Percentiles rank a stretch among this genome's conserved stretches.
Evolutionary conservation across 2,113 vertebrate genomes (phyloP).

Genomic region (Clupea harengus): DNA sequence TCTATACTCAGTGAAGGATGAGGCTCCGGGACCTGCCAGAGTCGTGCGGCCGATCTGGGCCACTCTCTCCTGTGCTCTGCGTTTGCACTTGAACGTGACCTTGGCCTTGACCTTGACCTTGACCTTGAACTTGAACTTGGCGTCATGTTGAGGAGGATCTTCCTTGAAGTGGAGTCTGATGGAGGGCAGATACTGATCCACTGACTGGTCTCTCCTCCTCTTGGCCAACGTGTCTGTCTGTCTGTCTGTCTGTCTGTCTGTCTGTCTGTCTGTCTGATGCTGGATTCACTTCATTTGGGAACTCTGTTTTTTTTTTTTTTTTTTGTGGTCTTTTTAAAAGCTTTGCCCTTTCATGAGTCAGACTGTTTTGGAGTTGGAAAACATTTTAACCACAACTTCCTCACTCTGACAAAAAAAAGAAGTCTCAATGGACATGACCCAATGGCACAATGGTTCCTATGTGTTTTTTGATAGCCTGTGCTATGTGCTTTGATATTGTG

Average conservation of each 20-base stretch:
- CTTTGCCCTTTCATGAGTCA: not conserved
- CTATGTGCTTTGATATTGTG: not conserved
- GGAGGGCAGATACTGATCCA: too few species aligned
- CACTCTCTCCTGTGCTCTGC: too few species aligned
- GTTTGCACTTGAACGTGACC: not conserved
- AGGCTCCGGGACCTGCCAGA: not conserved
- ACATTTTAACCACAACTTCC: not conserved
- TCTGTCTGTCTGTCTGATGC: not conserved
- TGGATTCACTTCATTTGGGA: not conserved
- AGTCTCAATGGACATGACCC: not conserved
- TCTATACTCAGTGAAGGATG: not conserved
- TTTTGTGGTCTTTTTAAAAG: not conserved
- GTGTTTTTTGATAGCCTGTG: not conserved
- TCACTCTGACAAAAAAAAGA: not conserved
- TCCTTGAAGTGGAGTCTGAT: not conserved
- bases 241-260: too few species aligned
- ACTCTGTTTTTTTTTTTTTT: not conserved
- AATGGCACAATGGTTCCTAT: not conserved
- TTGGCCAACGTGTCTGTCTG: too few species aligned
- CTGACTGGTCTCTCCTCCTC: not conserved
- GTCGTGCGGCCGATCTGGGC: not conserved
- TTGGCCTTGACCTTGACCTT: not conserved
- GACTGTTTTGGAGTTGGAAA: not conserved
- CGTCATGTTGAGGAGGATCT: not conserved
- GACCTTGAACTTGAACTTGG: not conserved